Evolutionary conservation across 2,797 vertebrate genomes (phyloP).

Genomic region (Synaphobranchus kaupii): DNA sequence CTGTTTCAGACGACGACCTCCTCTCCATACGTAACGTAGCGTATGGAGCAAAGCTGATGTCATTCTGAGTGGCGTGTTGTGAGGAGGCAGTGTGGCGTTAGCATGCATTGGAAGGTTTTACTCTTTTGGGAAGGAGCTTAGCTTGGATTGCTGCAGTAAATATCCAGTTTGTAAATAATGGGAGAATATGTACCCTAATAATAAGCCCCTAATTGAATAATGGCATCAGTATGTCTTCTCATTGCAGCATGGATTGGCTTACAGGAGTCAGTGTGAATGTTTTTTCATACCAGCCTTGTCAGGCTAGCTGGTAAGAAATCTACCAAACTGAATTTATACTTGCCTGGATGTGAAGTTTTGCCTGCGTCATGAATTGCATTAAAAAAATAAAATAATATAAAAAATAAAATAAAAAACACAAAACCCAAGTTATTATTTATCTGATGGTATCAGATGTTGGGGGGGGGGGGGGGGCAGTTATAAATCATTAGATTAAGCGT

Average conservation of each 20-base stretch:
- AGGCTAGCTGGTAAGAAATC: too few species aligned
- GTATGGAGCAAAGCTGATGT: neutral
- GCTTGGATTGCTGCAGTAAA: neutral
- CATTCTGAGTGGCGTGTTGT: neutral
- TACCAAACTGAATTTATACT: too few species aligned
- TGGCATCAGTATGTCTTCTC: neutral
- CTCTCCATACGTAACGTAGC: neutral
- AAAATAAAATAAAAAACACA: too few species aligned
- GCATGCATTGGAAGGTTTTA: neutral
- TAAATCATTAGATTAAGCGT: neutral
- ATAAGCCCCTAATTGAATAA: neutral
- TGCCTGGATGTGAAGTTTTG: too few species aligned
- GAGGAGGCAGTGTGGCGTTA: neutral
- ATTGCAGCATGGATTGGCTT: neutral
- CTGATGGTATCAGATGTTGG: conserved; percentile 17
- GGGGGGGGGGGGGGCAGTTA: too few species aligned
- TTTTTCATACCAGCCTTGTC: too few species aligned
- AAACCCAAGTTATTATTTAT: too few species aligned
- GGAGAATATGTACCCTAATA: neutral
- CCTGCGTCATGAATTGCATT: too few species aligned
- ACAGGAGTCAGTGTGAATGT: too few species aligned
- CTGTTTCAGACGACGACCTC: neutral
- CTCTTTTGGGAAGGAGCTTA: neutral
- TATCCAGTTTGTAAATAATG: neutral
- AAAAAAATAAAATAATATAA: too few species aligned